These are phyloP conservation scores for Phycodurus eques DNA, from an alignment of 2,113 vertebrate species.

Conservation along the genomic window DNA sequence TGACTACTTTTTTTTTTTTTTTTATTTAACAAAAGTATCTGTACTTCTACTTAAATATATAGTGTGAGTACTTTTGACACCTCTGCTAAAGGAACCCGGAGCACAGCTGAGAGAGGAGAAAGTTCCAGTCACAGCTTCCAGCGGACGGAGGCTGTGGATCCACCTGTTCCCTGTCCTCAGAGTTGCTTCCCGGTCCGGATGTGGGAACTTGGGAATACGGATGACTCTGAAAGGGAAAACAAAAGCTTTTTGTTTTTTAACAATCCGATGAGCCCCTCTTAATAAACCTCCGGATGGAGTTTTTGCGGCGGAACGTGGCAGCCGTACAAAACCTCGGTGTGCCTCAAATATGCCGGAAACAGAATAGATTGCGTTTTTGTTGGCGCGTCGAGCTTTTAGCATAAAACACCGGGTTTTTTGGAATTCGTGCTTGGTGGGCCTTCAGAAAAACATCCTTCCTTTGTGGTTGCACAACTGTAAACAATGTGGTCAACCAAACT, in stretches of 20 bases:
- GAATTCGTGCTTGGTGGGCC: slow-evolving; percentile 20
- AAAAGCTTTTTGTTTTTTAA: slow-evolving; percentile 30
- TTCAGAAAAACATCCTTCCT: slow-evolving; percentile 8
- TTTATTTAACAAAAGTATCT: no score
- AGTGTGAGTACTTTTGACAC: neutral
- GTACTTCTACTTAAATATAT: no score
- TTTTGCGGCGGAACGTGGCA: slow-evolving; percentile 36
- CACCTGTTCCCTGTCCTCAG: slow-evolving; percentile 60
- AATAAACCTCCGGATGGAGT: slow-evolving; percentile 41
- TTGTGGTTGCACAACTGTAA: slow-evolving; percentile 8
- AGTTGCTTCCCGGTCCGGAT: slow-evolving; percentile 52
- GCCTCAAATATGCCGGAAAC: slow-evolving; percentile 32
- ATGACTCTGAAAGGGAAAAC: slow-evolving; percentile 48
- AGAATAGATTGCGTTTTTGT: slow-evolving; percentile 28
- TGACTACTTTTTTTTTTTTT: no score
- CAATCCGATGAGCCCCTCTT: slow-evolving; percentile 23
- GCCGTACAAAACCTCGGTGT: slow-evolving; percentile 27
- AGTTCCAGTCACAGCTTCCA: slow-evolving; percentile 9
- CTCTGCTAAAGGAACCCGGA: neutral
- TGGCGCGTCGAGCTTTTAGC: slow-evolving; percentile 31
- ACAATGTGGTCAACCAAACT: neutral
- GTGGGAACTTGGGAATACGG: slow-evolving; percentile 57
- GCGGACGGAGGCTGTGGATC: slow-evolving; percentile 32
- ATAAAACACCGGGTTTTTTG: slow-evolving; percentile 27
- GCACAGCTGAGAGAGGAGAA: slow-evolving; percentile 2